Conservation (phyloP, 53 echinoderm and acorn worm genomes). For the Echinarachnius parma region DNA sequence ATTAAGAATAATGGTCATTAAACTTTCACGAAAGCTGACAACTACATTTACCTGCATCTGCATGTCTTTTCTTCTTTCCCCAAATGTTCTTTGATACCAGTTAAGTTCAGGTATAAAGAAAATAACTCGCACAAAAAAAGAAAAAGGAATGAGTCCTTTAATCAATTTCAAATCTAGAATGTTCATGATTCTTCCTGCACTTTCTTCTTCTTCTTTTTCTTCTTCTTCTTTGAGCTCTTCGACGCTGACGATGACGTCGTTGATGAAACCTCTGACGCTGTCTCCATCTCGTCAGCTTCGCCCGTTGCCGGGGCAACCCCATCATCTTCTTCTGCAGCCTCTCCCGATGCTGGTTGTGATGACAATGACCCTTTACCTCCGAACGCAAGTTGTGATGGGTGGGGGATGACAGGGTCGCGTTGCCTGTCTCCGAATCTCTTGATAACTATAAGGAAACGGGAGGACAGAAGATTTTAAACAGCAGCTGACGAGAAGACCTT, state of each 20-base stretch:
- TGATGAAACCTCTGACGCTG: conserved; percentile 28
- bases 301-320: not conserved
- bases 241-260: conserved; percentile 7
- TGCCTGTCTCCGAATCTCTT: conserved; percentile 11
- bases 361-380: conserved; percentile 31
- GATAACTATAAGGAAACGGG: conserved; percentile 18
- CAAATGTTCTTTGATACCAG: no score
- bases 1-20: no score
- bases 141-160: no score
- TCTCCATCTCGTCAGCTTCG: conserved; percentile 16
- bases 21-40: no score
- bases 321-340: not conserved
- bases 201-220: conserved; percentile 44
- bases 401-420: conserved; percentile 25
- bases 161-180: no score
- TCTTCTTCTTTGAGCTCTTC: conserved; percentile 2
- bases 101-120: no score
- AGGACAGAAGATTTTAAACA: no score
- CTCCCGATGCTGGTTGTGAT: not conserved
- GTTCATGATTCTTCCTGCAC: no score
- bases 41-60: no score
- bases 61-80: no score
- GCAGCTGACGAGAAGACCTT: no score
- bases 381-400: conserved; percentile 13
- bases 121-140: no score